Evolutionary conservation across 2,113 vertebrate species (phyloP).

Genomic region (Arenaria interpres): DNA sequence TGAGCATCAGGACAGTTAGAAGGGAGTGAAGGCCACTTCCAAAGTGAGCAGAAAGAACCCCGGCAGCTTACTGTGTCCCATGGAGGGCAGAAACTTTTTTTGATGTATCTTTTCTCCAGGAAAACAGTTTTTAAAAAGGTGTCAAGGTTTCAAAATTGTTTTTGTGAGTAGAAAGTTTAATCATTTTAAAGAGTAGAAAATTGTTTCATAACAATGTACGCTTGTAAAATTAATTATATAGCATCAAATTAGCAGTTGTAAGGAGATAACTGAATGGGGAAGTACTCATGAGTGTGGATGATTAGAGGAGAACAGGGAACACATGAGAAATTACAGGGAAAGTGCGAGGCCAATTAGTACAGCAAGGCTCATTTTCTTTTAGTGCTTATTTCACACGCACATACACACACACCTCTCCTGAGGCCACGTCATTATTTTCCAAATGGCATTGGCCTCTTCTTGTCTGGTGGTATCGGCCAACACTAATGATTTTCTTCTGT

Average conservation of each 20-base stretch:
- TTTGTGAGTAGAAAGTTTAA: slow-evolving; percentile 13
- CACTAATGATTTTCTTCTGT: slow-evolving; percentile 43
- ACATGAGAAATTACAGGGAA: slow-evolving; percentile 58
- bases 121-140: neutral
- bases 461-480: slow-evolving; percentile 16
- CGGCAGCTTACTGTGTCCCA: neutral
- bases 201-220: slow-evolving; percentile 52
- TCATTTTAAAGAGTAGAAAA: slow-evolving; percentile 45
- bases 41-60: neutral
- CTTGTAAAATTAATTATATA: slow-evolving; percentile 60
- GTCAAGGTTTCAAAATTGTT: neutral
- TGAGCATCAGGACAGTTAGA: neutral
- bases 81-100: neutral
- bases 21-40: neutral
- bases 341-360: slow-evolving; percentile 44
- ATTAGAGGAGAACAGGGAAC: slow-evolving; percentile 51
- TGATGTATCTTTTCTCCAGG: neutral
- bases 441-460: slow-evolving; percentile 54
- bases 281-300: slow-evolving; percentile 38
- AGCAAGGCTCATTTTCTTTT: slow-evolving; percentile 64
- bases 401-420: slow-evolving; percentile 56
- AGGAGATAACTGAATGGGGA: slow-evolving; percentile 51
- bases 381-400: slow-evolving; percentile 49
- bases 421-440: slow-evolving; percentile 60
- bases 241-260: slow-evolving; percentile 54